These are phyloP conservation scores for Pluvianellus socialis DNA, from an alignment of 2,113 vertebrate species.

Conservation along the genomic window DNA sequence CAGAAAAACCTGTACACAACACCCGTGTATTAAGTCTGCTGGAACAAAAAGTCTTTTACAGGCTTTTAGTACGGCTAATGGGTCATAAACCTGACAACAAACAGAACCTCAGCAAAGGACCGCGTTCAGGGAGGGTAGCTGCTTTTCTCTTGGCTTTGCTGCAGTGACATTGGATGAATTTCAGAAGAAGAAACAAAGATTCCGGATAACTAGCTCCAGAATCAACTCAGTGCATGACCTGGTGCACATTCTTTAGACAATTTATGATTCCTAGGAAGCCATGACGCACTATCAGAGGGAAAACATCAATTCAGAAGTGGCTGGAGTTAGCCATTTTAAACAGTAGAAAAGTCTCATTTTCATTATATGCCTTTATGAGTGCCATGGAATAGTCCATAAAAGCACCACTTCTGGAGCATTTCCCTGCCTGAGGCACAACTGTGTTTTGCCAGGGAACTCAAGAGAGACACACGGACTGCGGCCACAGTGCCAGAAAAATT, in stretches of 20 bases:
- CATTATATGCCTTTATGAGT: neutral
- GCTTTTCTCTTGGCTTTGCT: neutral
- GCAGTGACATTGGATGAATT: neutral
- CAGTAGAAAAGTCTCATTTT: neutral
- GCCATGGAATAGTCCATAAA: neutral
- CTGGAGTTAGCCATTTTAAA: neutral
- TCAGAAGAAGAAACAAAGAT: neutral
- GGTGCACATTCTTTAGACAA: neutral
- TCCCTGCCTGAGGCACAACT: neutral
- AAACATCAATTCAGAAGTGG: neutral
- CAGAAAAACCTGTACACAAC: neutral
- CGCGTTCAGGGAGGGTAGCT: neutral
- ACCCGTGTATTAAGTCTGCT: neutral
- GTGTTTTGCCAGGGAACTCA: neutral
- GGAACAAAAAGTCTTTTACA: neutral
- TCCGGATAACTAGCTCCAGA: neutral
- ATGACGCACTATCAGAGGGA: neutral
- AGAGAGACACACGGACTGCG: fast-evolving
- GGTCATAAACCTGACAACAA: neutral
- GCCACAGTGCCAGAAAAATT: neutral
- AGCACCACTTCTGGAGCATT: neutral
- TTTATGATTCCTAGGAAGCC: neutral
- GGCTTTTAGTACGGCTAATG: neutral
- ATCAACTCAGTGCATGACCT: neutral
- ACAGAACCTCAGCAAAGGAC: neutral